Evolutionary conservation across 2,113 vertebrate species (phyloP), one percentile per base, ranked within the genome.

Genomic region (zebrafish (Danio rerio)): DNA sequence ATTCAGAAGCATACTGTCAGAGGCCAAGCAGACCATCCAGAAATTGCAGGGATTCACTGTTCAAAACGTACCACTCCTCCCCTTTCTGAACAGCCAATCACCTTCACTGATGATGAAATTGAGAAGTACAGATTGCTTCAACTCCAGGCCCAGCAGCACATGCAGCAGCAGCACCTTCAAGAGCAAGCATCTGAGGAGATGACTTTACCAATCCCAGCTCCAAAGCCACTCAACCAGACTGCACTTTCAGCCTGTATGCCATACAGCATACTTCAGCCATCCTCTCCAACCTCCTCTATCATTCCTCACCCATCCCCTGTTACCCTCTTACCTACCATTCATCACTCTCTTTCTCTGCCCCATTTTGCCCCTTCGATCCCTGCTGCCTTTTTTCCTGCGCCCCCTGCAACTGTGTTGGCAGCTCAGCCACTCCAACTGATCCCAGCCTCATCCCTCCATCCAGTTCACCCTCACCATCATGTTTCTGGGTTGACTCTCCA

Each of bases 101-200:
- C 94, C 6, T 99, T 97, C 89, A 95, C 95, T 9, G 95, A 96
- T 2, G 98, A 99, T 79, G 98, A 99, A 91, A 94, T 98, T 88
- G 98, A 96, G 84, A 99, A 99, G 89, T 99, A 99, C 78, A 95
- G 95, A 76, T 87, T 95, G 81, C 94, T 99, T 50, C 98, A 99
- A 89, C 93, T 98, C 72, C 97, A 97, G 91, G 98, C 98, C 43
- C 96, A 97, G 89, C 95, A 98, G 90, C 98, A 99, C 86, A 94
- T 99, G 95, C 97, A 99, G 95, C 97, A 96, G 84, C 90, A 93
- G 59, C 79, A 86, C 20, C 94, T 98, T 79, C 92, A 96, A 75
- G 95, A 96, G 74, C 72, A 66, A 62, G 50, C 89, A 49, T 77
- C 92, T 12, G 90, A 21, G 0, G 81, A 86, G 49, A 62, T 84